Evolutionary conservation across 1,140 invertebrate genomes (phyloP).

Genomic region (Ceratosolen fusciceps): DNA sequence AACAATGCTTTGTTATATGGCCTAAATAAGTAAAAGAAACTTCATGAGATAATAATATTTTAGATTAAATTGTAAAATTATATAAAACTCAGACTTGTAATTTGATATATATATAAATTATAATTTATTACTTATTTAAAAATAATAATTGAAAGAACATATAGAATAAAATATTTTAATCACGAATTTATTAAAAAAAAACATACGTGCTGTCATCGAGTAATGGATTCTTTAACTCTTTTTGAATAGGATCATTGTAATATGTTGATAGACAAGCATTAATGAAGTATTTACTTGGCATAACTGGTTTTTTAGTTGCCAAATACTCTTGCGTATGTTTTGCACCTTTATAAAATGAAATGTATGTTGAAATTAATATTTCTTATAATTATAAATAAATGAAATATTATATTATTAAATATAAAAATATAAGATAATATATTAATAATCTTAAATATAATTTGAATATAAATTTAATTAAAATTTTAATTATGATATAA

Average conservation of each 20-base stretch:
- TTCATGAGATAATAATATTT: constrained; percentile 4
- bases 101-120: neutral
- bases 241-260: constrained; percentile 82
- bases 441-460: no score
- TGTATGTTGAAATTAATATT: no score
- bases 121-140: no score
- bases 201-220: constrained; percentile 58
- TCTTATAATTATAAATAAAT: no score
- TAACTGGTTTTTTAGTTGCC: constrained; percentile 77
- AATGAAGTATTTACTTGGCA: constrained; percentile 88
- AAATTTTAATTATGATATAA: no score
- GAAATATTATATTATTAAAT: no score
- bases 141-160: no score
- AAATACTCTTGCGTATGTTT: constrained; percentile 81
- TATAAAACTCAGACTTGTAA: no score
- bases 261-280: constrained; percentile 90
- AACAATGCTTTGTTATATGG: constrained; percentile 53
- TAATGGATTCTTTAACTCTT: constrained; percentile 55
- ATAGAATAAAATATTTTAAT: no score
- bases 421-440: no score
- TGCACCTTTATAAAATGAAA: constrained; percentile 70
- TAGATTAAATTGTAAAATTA: neutral
- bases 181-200: constrained; percentile 8
- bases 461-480: no score
- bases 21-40: constrained; percentile 35